Evolutionary conservation across 2,888 invertebrate species (phyloP).

Genomic region (Crossocerus cetratus): DNA sequence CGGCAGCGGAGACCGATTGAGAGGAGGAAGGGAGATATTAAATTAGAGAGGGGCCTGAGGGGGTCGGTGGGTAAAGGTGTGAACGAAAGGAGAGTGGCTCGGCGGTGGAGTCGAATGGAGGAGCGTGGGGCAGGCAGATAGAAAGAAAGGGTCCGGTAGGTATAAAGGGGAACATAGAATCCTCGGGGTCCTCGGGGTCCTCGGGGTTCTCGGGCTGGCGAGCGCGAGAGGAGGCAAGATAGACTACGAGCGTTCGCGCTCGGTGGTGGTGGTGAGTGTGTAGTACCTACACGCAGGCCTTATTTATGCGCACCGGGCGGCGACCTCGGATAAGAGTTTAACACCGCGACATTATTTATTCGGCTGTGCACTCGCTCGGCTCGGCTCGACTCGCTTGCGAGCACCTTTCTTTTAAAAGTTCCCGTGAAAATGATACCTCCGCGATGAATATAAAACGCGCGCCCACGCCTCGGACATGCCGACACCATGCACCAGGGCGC

Average conservation of each 20-base stretch:
- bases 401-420: conserved; percentile 51
- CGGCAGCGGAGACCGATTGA: too few species aligned
- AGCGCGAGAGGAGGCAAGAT: conserved; percentile 18
- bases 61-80: neutral
- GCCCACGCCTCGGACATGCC: conserved; percentile 71
- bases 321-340: conserved; percentile 75
- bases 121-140: conserved; percentile 22
- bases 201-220: too few species aligned
- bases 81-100: conserved; percentile 5
- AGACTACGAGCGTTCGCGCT: conserved; percentile 16
- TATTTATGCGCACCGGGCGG: conserved; percentile 72
- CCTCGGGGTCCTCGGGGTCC: neutral
- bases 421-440: conserved; percentile 76
- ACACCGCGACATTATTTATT: conserved; percentile 75
- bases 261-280: conserved; percentile 15
- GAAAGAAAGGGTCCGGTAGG: conserved; percentile 24
- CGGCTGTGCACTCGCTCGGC: conserved; percentile 49
- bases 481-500: conserved; percentile 57
- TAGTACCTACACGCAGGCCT: conserved; percentile 59
- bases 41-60: neutral
- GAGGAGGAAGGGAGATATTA: too few species aligned
- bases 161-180: conserved; percentile 18
- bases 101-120: conserved; percentile 17
- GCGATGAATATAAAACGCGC: conserved; percentile 75
- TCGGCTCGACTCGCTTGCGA: conserved; percentile 12